Evolutionary conservation across 2,113 vertebrate genomes (phyloP).

Genomic region (Arvicanthis niloticus): DNA sequence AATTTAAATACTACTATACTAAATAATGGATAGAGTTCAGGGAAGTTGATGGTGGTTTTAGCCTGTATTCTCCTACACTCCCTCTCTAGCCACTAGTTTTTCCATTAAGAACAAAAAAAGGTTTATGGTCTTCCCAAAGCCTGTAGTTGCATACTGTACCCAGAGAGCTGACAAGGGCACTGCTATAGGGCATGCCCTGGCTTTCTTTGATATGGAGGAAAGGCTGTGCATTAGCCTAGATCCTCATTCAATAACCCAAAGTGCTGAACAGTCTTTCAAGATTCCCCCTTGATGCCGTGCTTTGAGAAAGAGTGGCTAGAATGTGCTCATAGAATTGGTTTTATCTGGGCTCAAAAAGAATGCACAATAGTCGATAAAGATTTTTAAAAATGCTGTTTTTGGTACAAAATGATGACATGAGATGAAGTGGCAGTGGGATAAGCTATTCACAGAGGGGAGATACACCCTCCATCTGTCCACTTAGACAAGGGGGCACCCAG

Average conservation of each 20-base stretch:
- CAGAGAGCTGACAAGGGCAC: not conserved
- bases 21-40: not conserved
- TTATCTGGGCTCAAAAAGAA: conserved; percentile 91
- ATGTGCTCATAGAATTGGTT: conserved; percentile 92
- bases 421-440: conserved; percentile 90
- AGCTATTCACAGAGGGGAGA: conserved; percentile 92
- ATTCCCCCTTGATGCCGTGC: conserved; percentile 88
- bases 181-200: conserved; percentile 87
- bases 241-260: conserved; percentile 88
- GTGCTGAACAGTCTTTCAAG: conserved; percentile 86
- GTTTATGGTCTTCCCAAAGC: not conserved
- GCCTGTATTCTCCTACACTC: not conserved
- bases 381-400: conserved; percentile 92
- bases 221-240: conserved; percentile 90
- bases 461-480: conserved; percentile 90
- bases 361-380: conserved; percentile 93
- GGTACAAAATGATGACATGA: conserved; percentile 89
- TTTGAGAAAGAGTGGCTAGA: conserved; percentile 97
- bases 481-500: conserved; percentile 79
- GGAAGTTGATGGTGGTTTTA: conserved; percentile 38
- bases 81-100: not conserved
- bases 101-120: not conserved
- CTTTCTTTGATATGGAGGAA: conserved; percentile 90
- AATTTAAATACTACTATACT: not conserved
- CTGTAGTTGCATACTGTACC: not conserved